Percentiles rank a stretch among this genome's conserved stretches.
phyloP scores from a whole-genome alignment of 2,113 vertebrate species.

The Ramphastos sulfuratus region DNA sequence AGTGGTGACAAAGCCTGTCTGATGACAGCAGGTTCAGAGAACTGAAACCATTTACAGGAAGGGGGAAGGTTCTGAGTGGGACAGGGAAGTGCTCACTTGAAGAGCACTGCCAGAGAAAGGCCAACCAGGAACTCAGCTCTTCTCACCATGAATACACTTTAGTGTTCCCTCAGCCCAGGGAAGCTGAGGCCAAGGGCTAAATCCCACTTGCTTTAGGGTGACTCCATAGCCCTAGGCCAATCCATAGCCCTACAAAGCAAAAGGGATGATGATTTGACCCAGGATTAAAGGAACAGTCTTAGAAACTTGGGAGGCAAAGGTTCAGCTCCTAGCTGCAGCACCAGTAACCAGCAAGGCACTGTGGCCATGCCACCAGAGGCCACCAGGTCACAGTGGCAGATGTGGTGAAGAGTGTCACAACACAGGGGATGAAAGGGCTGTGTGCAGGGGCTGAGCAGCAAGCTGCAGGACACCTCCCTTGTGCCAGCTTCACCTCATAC shows the following conservation, averaged over 20 bases:
- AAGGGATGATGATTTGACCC: not conserved
- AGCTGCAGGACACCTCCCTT: not conserved
- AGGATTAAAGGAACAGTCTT: not conserved
- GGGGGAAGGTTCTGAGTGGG: not conserved
- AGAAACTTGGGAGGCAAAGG: not conserved
- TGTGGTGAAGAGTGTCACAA: not conserved
- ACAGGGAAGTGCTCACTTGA: not conserved
- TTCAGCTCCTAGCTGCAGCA: not conserved
- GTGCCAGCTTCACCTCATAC: not conserved
- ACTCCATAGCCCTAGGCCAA: not conserved
- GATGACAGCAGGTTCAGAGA: not conserved
- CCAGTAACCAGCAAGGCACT: not conserved
- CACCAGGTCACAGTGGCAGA: not conserved
- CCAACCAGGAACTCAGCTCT: not conserved
- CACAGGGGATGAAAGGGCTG: not conserved
- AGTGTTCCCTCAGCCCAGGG: not conserved
- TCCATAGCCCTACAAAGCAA: not conserved
- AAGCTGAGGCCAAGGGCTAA: not conserved
- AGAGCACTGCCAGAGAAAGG: not conserved
- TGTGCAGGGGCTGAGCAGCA: not conserved
- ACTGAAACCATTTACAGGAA: not conserved
- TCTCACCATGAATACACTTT: not conserved
- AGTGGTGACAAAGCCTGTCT: not conserved
- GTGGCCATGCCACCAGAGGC: not conserved
- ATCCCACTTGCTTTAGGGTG: not conserved